Percentiles rank a stretch among this genome's conserved stretches.
Evolutionary conservation across 1,140 invertebrate species (phyloP).

Genomic region (Phocides pigmalion): DNA sequence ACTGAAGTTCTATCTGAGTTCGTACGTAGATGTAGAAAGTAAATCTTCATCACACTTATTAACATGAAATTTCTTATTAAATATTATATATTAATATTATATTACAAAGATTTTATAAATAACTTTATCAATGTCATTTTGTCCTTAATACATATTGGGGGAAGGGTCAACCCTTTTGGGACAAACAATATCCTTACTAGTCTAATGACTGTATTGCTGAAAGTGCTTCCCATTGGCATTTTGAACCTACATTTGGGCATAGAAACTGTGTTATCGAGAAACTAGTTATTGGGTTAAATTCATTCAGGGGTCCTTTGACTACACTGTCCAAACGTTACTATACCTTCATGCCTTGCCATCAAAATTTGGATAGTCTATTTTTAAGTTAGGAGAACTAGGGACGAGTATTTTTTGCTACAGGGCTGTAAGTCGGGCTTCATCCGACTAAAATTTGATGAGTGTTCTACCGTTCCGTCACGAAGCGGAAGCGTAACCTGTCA

Average conservation of each 20-base stretch:
- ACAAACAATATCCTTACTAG: slow-evolving; percentile 7
- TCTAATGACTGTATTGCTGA: slow-evolving; percentile 7
- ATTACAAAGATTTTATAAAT: background rate
- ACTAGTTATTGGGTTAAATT: background rate
- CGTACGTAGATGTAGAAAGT: too few species aligned
- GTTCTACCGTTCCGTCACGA: too few species aligned
- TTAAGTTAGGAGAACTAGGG: too few species aligned
- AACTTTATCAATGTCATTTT: background rate
- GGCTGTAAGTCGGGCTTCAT: background rate
- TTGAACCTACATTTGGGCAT: slow-evolving; percentile 11
- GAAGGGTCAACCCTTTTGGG: slow-evolving; percentile 1
- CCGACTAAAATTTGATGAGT: too few species aligned
- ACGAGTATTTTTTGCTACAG: too few species aligned
- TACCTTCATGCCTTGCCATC: background rate
- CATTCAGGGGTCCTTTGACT: slow-evolving; percentile 1
- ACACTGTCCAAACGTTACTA: too few species aligned
- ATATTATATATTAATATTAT: background rate
- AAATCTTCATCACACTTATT: too few species aligned
- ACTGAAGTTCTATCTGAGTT: too few species aligned
- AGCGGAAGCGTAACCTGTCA: too few species aligned
- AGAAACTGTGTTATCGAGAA: slow-evolving; percentile 14
- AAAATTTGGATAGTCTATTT: too few species aligned
- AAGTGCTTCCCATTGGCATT: background rate
- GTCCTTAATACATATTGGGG: background rate
- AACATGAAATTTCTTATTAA: too few species aligned